Conservation (phyloP, 2,797 vertebrate genomes). For the Nyctalus aviator region DNA sequence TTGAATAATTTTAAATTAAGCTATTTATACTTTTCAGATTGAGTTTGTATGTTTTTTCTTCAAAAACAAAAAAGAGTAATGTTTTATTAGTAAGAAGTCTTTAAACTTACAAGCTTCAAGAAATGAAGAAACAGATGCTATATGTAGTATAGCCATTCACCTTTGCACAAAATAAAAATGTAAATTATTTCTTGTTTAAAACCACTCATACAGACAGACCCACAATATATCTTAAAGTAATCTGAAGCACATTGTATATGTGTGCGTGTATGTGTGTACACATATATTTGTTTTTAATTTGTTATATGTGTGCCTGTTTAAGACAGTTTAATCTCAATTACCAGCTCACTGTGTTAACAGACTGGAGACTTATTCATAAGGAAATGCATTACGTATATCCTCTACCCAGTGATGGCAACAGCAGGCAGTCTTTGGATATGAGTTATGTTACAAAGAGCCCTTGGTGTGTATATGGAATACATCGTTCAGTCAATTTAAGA, state of each 20-base stretch:
- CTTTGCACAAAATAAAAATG: neutral
- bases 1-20: constrained; percentile 22
- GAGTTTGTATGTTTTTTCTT: neutral
- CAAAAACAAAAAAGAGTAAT: neutral
- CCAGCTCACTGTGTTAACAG: neutral
- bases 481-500: neutral
- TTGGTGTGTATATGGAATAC: constrained; percentile 5
- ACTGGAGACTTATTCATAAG: constrained; percentile 56
- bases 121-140: neutral
- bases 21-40: constrained; percentile 2
- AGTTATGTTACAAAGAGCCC: constrained; percentile 28
- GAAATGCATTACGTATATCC: neutral
- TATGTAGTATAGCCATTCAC: neutral
- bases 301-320: neutral
- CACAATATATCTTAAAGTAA: neutral
- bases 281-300: constrained; percentile 12
- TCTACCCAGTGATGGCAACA: neutral
- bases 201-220: neutral
- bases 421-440: neutral
- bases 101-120: neutral
- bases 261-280: neutral
- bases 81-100: neutral
- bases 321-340: constrained; percentile 41
- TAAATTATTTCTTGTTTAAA: constrained; percentile 30
- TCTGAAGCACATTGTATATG: neutral